phyloP scores from a whole-genome alignment of 2,113 vertebrate genomes.

The Eulemur macaco region DNA sequence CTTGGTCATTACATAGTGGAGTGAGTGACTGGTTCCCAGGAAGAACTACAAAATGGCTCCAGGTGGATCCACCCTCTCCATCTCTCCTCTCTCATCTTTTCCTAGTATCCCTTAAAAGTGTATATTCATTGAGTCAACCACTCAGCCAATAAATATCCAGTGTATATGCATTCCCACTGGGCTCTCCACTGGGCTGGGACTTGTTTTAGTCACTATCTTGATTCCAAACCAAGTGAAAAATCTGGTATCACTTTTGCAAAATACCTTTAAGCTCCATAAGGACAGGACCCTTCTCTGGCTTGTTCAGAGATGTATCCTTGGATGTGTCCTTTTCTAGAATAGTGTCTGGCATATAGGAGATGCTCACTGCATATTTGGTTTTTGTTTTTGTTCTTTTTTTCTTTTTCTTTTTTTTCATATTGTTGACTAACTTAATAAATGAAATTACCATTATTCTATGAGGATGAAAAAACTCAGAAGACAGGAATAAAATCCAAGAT shows the following conservation, averaged over 20 bases:
- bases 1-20: neutral
- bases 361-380: neutral
- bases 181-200: neutral
- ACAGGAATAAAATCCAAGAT: neutral
- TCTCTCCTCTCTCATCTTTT: neutral
- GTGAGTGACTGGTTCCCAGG: neutral
- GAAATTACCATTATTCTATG: neutral
- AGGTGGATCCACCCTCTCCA: neutral
- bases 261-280: neutral
- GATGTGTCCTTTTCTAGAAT: neutral
- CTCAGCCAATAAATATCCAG: neutral
- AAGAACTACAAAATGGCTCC: neutral
- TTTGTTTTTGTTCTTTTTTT: too few relatives aligned
- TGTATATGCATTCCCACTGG: neutral
- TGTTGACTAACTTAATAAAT: neutral
- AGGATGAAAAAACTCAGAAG: neutral
- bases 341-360: neutral
- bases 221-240: neutral
- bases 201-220: neutral
- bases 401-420: too few relatives aligned
- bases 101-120: neutral
- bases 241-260: slow-evolving; percentile 14
- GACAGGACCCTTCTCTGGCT: neutral
- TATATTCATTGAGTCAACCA: neutral
- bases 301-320: neutral